phyloP scores from a whole-genome alignment of 2,888 invertebrate genomes.

The Pterostichus madidus region DNA sequence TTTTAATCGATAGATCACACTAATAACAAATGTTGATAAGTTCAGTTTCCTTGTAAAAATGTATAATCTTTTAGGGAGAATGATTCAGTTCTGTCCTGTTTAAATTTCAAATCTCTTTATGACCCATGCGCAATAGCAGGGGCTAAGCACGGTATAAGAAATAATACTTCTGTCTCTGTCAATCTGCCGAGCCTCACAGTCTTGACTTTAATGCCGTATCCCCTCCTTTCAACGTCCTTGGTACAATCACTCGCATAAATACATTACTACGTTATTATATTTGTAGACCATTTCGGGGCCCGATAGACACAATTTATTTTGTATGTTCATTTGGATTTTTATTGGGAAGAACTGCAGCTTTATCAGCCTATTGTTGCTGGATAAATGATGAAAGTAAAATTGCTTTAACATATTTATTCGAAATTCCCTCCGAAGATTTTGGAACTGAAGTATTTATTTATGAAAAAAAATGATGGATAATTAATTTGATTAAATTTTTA shows the following conservation, averaged over 20 bases:
- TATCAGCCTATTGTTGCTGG: conserved; percentile 80
- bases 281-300: conserved; percentile 74
- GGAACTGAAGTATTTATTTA: conserved; percentile 74
- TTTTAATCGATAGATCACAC: too few species aligned
- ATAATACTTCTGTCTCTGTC: too few species aligned
- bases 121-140: too few species aligned
- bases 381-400: conserved; percentile 80
- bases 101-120: too few species aligned
- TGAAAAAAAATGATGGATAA: background rate
- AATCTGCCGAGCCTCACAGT: too few species aligned
- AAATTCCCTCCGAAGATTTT: conserved; percentile 76
- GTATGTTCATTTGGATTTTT: conserved; percentile 80
- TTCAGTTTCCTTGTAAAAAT: too few species aligned
- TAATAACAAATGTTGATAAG: too few species aligned
- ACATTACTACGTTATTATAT: background rate
- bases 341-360: conserved; percentile 79
- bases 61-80: too few species aligned
- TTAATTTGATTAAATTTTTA: background rate
- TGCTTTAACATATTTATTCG: conserved; percentile 74
- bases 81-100: too few species aligned
- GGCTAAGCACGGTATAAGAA: too few species aligned
- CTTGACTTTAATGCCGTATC: too few species aligned
- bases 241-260: background rate
- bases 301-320: conserved; percentile 77
- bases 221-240: too few species aligned